Evolutionary conservation across 1,140 invertebrate genomes (phyloP).

Genomic region (Drosophila rhopaloa): DNA sequence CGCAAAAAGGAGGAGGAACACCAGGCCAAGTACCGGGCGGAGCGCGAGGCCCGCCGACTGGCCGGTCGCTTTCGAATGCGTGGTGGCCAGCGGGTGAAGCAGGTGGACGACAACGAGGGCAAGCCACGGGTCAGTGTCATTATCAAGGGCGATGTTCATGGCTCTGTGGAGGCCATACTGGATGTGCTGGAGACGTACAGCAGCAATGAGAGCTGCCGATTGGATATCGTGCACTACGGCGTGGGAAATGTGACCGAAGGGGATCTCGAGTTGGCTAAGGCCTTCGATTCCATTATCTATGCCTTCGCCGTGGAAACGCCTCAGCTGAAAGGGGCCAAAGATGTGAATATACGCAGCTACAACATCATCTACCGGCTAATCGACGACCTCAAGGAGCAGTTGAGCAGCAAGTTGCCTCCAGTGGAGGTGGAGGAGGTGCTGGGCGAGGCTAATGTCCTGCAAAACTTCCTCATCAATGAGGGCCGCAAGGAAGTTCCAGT

Average conservation of each 20-base stretch:
- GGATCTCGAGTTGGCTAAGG: conserved; percentile 94
- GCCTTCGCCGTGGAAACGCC: conserved; percentile 91
- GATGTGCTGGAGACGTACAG: conserved; percentile 96
- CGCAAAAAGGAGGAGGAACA: conserved; percentile 89
- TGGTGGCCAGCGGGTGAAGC: conserved; percentile 86
- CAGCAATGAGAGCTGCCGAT: conserved; percentile 89
- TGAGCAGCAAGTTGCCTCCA: conserved; percentile 90
- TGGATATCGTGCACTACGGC: conserved; percentile 95
- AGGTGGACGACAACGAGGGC: conserved; percentile 77
- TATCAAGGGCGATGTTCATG: conserved; percentile 92
- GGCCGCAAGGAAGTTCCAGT: conserved; percentile 93
- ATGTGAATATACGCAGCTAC: conserved; percentile 88
- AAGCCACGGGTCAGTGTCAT: conserved; percentile 86
- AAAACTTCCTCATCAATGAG: conserved; percentile 93
- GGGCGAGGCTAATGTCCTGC: conserved; percentile 94
- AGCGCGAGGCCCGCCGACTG: conserved; percentile 87
- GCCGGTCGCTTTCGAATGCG: conserved; percentile 85
- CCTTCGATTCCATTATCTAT: conserved; percentile 94
- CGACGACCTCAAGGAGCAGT: conserved; percentile 93
- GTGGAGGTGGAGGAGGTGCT: conserved; percentile 90
- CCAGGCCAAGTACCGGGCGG: conserved; percentile 88
- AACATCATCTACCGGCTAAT: conserved; percentile 97
- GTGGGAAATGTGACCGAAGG: conserved; percentile 93
- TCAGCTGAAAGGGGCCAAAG: conserved; percentile 68
- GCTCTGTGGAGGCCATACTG: conserved; percentile 97